Evolutionary conservation across 2,113 vertebrate species (phyloP), one percentile per base, ranked within the genome.

Genomic region (Pelobates fuscus): DNA sequence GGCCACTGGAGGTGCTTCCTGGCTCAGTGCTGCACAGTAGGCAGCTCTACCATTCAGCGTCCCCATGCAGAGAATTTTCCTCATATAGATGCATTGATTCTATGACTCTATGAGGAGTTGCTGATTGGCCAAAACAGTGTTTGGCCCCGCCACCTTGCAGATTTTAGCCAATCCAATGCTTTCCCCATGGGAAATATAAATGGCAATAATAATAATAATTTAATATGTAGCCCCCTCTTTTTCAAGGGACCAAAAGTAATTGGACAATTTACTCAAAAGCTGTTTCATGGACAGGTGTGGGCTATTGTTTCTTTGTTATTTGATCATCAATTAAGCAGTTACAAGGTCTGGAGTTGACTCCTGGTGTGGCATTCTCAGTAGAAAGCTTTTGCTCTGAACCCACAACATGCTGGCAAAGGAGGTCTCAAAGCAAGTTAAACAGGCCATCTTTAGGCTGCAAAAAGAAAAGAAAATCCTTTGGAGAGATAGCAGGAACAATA

Each of bases 161-260:
- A n/a, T n/a, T n/a, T n/a, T n/a, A n/a, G n/a, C n/a, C n/a, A n/a
- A n/a, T n/a, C n/a, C n/a, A n/a, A n/a, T n/a, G n/a, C n/a, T n/a
- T n/a, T n/a, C n/a, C n/a, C n/a, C n/a, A n/a, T n/a, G n/a, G n/a
- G n/a, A n/a, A n/a, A n/a, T n/a, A n/a, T n/a, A n/a, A n/a, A n/a
- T n/a, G n/a, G n/a, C n/a, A n/a, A n/a, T n/a, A n/a, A n/a, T n/a
- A n/a, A n/a, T n/a, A n/a, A n/a, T n/a, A n/a, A n/a, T 46, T 46
- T 46, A 49, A 1, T 49, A 49, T 49, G 44, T 15, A 18, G 12
- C 44, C 44, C 44, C 44, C 44, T 49, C 44, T 49, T 49, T 49
- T 49, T 49, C 44, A 61, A 61, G 26, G 58, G 26, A 61, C 26
- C 58, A 61, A 60, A 61, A 2, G 1, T 61, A 61, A 61, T 30